phyloP scores from a whole-genome alignment of 2,888 invertebrate genomes.

The Dicycla oo region DNA sequence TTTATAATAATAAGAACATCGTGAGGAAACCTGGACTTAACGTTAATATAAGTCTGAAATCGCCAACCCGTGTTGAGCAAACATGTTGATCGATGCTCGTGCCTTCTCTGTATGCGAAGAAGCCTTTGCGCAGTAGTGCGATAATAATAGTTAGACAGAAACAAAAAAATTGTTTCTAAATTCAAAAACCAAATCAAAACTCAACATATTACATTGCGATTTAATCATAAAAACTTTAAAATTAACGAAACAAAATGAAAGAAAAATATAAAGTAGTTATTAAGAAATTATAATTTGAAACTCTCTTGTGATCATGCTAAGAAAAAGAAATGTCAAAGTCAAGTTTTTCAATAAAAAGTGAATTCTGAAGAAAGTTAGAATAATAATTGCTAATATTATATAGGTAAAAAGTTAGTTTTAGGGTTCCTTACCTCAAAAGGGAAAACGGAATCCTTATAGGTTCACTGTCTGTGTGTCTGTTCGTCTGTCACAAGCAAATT shows the following conservation, averaged over 20 bases:
- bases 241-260: slow-evolving; percentile 11
- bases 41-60: neutral
- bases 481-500: no score
- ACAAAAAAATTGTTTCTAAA: neutral
- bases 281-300: slow-evolving; percentile 37
- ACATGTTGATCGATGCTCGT: neutral
- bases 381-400: no score
- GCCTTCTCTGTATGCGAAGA: neutral
- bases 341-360: slow-evolving; percentile 21
- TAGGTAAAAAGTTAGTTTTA: no score
- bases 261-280: slow-evolving; percentile 18
- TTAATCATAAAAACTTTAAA: neutral
- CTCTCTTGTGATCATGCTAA: slow-evolving; percentile 35
- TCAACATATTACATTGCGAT: neutral
- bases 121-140: neutral
- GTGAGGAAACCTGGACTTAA: neutral
- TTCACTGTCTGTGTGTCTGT: no score
- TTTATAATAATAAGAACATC: neutral
- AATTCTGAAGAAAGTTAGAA: slow-evolving; percentile 20
- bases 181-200: neutral
- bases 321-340: slow-evolving; percentile 41
- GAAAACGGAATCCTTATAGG: no score
- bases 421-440: no score
- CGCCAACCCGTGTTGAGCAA: neutral
- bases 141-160: no score